Evolutionary conservation across 2,888 invertebrate genomes (phyloP).

Genomic region (Torymus aiolomorphi): DNA sequence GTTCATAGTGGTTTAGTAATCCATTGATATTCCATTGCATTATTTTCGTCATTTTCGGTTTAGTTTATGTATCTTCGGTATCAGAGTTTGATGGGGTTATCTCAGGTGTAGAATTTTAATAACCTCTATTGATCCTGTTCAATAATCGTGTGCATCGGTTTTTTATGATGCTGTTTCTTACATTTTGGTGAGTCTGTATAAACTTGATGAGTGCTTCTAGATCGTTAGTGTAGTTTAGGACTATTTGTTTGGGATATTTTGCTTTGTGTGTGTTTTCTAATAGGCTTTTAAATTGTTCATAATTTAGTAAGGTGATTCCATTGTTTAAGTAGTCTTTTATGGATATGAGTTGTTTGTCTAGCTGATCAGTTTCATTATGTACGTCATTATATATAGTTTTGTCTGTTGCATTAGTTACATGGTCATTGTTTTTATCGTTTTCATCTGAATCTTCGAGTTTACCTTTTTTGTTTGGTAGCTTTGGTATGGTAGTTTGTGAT

Average conservation of each 20-base stretch:
- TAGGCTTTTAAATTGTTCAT: conserved; percentile 24
- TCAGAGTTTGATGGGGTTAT: not conserved
- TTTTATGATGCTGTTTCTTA: conserved; percentile 32
- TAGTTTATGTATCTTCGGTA: not conserved
- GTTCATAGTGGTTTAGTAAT: conserved; percentile 45
- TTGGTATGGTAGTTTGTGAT: too few relatives aligned
- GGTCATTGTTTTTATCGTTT: too few relatives aligned
- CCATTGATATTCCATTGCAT: conserved; percentile 62
- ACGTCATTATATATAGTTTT: too few relatives aligned
- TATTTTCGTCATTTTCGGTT: conserved; percentile 22
- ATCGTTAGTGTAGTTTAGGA: conserved; percentile 27
- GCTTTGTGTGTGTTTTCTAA: too few relatives aligned
- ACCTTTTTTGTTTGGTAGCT: too few relatives aligned
- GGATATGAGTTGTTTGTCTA: not conserved
- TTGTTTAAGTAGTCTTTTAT: conserved; percentile 15
- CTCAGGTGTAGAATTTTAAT: not conserved
- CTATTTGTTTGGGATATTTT: not conserved
- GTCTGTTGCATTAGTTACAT: too few relatives aligned
- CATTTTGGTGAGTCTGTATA: conserved; percentile 22
- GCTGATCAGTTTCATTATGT: not conserved
- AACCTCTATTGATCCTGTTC: not conserved
- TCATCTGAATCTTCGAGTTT: too few relatives aligned
- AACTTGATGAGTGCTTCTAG: conserved; percentile 1
- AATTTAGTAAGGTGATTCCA: conserved; percentile 10
- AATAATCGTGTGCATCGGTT: conserved; percentile 45